A percentile compares a stretch with the other conserved stretches of the same genome.
Conservation (phyloP, 2,888 invertebrate species). For the Eupithecia exiguata region DNA sequence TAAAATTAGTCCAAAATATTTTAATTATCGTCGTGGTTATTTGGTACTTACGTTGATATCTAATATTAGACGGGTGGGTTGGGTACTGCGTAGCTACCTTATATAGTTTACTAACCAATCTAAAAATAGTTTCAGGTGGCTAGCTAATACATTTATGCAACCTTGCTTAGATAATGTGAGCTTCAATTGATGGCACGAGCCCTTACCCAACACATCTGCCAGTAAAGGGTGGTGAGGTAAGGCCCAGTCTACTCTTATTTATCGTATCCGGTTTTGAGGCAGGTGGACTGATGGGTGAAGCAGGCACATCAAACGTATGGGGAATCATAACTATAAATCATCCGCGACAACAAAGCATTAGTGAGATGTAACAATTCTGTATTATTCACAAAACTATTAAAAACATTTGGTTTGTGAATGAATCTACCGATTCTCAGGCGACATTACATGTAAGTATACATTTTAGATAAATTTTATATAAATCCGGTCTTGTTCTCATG, state of each 20-base stretch:
- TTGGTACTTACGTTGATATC: no score
- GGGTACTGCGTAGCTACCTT: no score
- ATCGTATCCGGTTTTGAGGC: constrained; percentile 77
- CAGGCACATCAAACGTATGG: constrained; percentile 29
- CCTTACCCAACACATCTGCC: constrained; percentile 49
- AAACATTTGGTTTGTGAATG: neutral
- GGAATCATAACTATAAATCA: constrained; percentile 32
- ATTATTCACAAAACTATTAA: neutral
- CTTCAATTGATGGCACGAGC: constrained; percentile 58
- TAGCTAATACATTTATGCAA: neutral
- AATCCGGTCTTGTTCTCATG: no score
- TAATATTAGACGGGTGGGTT: no score
- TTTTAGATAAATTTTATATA: no score
- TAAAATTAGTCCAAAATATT: neutral
- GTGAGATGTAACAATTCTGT: neutral
- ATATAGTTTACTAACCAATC: no score
- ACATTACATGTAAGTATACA: no score
- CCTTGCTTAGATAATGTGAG: neutral
- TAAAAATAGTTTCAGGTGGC: neutral
- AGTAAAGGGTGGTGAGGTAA: constrained; percentile 61
- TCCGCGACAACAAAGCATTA: constrained; percentile 26
- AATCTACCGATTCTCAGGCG: neutral
- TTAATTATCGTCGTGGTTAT: constrained; percentile 14
- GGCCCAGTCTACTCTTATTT: constrained; percentile 73
- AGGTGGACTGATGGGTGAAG: constrained; percentile 62